Evolutionary conservation across 2,797 vertebrate genomes (phyloP).

Genomic region (Sebastes nivosus): DNA sequence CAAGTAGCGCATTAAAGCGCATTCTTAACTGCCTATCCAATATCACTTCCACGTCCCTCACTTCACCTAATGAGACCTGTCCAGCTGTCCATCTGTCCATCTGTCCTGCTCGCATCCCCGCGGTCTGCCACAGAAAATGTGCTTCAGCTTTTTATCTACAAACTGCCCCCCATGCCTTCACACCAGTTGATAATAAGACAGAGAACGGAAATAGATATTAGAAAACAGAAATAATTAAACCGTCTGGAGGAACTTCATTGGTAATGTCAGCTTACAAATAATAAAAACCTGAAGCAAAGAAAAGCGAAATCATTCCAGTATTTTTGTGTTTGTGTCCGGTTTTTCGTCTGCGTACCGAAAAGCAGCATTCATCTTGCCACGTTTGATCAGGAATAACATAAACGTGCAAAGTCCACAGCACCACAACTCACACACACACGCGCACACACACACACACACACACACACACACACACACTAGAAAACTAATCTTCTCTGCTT

Average conservation of each 20-base stretch:
- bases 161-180: constrained; percentile 53
- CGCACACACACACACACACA: constrained; percentile 53
- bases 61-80: constrained; percentile 45
- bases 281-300: constrained; percentile 57
- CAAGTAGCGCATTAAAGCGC: constrained; percentile 24
- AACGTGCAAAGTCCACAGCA: constrained; percentile 84
- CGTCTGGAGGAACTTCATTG: constrained; percentile 44
- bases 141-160: constrained; percentile 59
- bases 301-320: constrained; percentile 48
- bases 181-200: constrained; percentile 21
- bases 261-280: constrained; percentile 49
- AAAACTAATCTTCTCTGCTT: constrained; percentile 81
- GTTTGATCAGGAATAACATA: constrained; percentile 72
- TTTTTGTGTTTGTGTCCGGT: constrained; percentile 41
- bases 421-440: constrained; percentile 65
- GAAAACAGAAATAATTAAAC: constrained; percentile 56
- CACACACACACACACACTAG: constrained; percentile 69
- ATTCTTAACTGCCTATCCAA: constrained; percentile 38
- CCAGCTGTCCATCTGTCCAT: constrained; percentile 43
- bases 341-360: constrained; percentile 61
- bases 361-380: constrained; percentile 62
- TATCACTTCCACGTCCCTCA: constrained; percentile 51
- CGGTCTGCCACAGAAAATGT: constrained; percentile 40
- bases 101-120: constrained; percentile 32
- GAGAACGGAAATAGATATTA: constrained; percentile 46